Percentiles rank a stretch among this genome's conserved stretches.
These are phyloP conservation scores for Acutogordius australiensis DNA, from an alignment of 2,888 invertebrate species.

Conservation along the genomic window DNA sequence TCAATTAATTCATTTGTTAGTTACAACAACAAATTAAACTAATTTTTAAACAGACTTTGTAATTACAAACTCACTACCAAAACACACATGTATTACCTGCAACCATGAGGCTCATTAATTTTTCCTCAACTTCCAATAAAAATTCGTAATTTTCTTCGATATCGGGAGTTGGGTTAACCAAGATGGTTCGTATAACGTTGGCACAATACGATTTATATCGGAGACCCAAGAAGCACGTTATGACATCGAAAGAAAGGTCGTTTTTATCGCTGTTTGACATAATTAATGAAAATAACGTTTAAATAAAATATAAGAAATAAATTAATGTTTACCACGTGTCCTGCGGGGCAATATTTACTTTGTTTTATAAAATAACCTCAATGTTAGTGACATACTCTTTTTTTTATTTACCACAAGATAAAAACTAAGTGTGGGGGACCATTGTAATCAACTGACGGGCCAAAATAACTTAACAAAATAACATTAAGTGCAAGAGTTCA, in stretches of 20 bases:
- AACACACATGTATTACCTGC: no score
- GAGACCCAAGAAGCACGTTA: constrained; percentile 69
- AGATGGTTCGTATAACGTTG: constrained; percentile 70
- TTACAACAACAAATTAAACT: no score
- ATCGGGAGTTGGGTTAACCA: constrained; percentile 57
- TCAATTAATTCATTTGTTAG: no score
- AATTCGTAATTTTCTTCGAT: constrained; percentile 57
- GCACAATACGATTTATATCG: constrained; percentile 92
- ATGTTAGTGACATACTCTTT: no score
- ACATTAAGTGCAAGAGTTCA: no score
- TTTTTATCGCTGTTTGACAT: constrained; percentile 91
- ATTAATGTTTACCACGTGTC: background rate
- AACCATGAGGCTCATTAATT: constrained; percentile 49
- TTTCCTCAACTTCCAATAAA: constrained; percentile 56
- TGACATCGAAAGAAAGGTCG: constrained; percentile 68
- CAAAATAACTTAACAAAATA: no score
- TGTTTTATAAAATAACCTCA: background rate
- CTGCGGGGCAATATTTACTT: background rate
- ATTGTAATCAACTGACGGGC: background rate
- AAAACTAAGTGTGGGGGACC: no score
- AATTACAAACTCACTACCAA: no score
- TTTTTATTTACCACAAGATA: no score
- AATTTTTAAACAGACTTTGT: no score
- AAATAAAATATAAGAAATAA: constrained; percentile 13
- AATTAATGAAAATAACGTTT: constrained; percentile 19